Evolutionary conservation across 2,113 vertebrate genomes (phyloP).

Genomic region (Nothoprocta pentlandii): DNA sequence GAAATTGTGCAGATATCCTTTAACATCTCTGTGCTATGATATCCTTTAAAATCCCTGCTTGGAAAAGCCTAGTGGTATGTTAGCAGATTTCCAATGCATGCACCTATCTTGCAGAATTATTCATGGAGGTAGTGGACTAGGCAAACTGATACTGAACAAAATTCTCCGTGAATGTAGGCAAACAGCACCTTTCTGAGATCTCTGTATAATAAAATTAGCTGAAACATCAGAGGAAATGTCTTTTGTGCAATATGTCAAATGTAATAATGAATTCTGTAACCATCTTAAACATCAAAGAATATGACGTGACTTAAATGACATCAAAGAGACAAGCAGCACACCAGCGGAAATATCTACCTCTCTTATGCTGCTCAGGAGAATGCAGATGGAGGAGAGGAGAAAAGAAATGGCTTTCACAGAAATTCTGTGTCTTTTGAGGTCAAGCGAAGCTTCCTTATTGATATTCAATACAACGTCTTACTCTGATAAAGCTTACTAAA

Average conservation of each 20-base stretch:
- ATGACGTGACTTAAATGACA: neutral
- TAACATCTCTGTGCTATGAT: neutral
- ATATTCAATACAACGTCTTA: neutral
- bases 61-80: rapidly evolving
- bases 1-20: neutral
- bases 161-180: rapidly evolving
- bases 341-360: neutral
- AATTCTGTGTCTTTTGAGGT: neutral
- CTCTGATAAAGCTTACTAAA: neutral
- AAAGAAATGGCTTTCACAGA: neutral
- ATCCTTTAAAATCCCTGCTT: neutral
- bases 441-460: neutral
- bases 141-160: too few species aligned
- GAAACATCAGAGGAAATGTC: neutral
- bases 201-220: neutral
- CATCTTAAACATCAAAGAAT: neutral
- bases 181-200: neutral
- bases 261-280: neutral
- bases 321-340: neutral
- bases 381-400: neutral
- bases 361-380: neutral
- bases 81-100: neutral
- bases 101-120: neutral
- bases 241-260: neutral
- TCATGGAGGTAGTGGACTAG: neutral